A percentile compares a stretch with the other conserved stretches of the same genome.
Evolutionary conservation across 1,140 invertebrate species (phyloP).

Genomic region (Bombus superbus): DNA sequence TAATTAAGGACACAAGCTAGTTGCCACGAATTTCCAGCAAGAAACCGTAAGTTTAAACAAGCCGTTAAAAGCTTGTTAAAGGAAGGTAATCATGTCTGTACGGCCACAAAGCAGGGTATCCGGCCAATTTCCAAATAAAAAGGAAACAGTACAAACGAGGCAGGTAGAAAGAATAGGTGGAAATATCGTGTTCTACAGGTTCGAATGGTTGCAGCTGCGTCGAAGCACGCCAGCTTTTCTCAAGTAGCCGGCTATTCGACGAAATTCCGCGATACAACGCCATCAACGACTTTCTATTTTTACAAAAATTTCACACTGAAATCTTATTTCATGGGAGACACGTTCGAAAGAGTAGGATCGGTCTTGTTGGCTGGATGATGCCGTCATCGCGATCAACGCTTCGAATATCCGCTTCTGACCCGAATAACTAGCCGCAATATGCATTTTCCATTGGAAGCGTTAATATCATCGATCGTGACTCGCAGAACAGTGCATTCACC

Average conservation of each 20-base stretch:
- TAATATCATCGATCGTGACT: conserved; percentile 61
- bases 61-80: not conserved
- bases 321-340: conserved; percentile 6
- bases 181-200: no score
- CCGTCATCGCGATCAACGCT: conserved; percentile 18
- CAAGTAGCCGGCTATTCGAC: no score
- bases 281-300: not conserved
- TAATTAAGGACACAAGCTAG: not conserved
- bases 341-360: not conserved
- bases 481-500: conserved; percentile 1
- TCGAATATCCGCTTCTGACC: conserved; percentile 33
- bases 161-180: no score
- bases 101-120: not conserved
- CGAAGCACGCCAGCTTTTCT: not conserved
- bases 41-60: not conserved
- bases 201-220: not conserved
- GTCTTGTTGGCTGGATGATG: conserved; percentile 14
- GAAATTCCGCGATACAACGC: not conserved
- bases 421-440: conserved; percentile 48
- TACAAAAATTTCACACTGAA: not conserved
- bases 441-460: conserved; percentile 60
- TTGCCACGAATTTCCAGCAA: not conserved
- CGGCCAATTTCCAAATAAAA: not conserved
- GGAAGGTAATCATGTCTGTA: not conserved
- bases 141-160: not conserved